These are phyloP conservation scores for Hafferia zeledoni DNA, from an alignment of 2,797 vertebrate species.

Conservation along the genomic window DNA sequence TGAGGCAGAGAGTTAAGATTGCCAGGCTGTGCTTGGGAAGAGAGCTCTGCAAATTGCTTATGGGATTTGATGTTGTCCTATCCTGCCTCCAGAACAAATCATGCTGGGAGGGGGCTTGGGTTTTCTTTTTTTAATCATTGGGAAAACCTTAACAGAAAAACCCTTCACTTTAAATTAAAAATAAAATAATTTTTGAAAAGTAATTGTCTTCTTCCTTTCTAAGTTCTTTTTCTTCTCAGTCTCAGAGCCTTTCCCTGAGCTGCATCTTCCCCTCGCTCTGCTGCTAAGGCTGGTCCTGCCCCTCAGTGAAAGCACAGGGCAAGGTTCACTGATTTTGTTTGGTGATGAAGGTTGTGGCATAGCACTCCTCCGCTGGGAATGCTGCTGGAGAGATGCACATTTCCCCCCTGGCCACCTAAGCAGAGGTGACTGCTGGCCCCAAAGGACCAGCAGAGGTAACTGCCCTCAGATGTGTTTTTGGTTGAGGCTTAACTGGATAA, in stretches of 20 bases:
- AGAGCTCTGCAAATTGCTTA: neutral
- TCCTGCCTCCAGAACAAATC: neutral
- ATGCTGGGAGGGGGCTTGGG: neutral
- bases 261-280: neutral
- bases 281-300: neutral
- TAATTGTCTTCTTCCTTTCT: neutral
- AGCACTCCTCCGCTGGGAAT: accelerated
- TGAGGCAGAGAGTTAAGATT: neutral
- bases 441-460: neutral
- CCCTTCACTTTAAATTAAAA: neutral
- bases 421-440: neutral
- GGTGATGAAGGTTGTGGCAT: neutral
- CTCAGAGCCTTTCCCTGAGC: neutral
- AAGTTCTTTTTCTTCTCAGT: neutral
- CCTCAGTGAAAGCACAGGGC: accelerated
- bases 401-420: neutral
- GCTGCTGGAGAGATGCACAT: neutral
- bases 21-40: neutral
- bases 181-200: neutral
- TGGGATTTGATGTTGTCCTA: neutral
- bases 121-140: neutral
- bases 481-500: neutral
- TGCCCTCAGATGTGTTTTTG: neutral
- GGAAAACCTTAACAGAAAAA: neutral
- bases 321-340: neutral